Base-by-base conservation (phyloP, 2,797 vertebrate genomes). In the Lutjanus argentimaculatus region DNA sequence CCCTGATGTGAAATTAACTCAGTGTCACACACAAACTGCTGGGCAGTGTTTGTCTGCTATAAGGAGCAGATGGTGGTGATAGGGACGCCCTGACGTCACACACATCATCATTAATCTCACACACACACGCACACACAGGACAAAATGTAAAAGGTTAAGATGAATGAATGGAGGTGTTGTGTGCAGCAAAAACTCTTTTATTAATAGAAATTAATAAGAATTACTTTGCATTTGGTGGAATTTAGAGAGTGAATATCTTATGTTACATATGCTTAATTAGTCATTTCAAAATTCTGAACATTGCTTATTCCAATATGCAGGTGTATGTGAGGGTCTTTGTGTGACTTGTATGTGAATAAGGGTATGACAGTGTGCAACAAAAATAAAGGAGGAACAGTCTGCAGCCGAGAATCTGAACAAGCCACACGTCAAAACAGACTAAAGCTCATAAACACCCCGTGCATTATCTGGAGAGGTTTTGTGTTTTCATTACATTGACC, bases 81-180 rank as follows among this genome's bases (percentile, higher is more conserved):
- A 65, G 73, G 83, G 83, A 82, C 77, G 19, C 48, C 68, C 61
- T 79, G 87, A 92, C 87, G 79, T 89, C 91, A 91, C 75, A 63
- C 73, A 80, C 89, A 86, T 91, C 75, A 93, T 92, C 93, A 93
- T 94, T 48, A 93, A 93, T 94, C 92, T 91, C 61, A 57, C 65
- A 45, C 21, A 53, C 55, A 51, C 46, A 14, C 30, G 69, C 64
- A 66, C 22, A 55, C 30, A 48, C 48, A 66, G 25, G 49, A 65
- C 15, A 21, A 59, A 64, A 64, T 80, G 70, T 67, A 58, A 80
- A 59, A 62, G 57, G 22, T 62, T n/a, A 65, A 56, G 6, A 68
- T 57, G 19, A 75, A 17, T 0, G 1, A 58, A 25, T 11, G 7
- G 16, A 49, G 46, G 15, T 66, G 22, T 43, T 43, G 11, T 57